Evolutionary conservation across 2,888 invertebrate species (phyloP).

Genomic region (Thera britannica): DNA sequence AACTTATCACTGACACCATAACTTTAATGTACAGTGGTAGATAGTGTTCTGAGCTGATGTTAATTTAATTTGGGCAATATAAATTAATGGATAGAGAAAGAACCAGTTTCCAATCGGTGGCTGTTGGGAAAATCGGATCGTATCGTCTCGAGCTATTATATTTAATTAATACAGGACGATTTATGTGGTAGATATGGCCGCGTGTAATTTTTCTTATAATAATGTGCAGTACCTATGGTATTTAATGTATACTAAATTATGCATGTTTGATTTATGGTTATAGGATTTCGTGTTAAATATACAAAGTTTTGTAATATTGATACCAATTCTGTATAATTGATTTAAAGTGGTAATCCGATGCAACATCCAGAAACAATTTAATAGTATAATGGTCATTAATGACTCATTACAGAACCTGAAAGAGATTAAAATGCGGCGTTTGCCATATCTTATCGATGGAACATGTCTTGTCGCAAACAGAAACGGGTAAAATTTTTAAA

Average conservation of each 20-base stretch:
- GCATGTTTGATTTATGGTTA: conserved; percentile 65
- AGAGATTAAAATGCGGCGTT: neutral
- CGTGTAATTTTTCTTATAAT: conserved; percentile 69
- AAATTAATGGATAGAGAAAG: conserved; percentile 66
- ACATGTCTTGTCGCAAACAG: neutral
- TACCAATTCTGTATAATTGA: conserved; percentile 22
- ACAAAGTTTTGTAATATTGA: conserved; percentile 23
- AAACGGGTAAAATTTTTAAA: neutral
- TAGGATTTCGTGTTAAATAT: conserved; percentile 48
- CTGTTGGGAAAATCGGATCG: conserved; percentile 62
- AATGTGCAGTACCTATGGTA: conserved; percentile 51
- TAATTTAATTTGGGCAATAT: conserved; percentile 76
- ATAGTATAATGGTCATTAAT: no score
- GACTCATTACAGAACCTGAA: neutral
- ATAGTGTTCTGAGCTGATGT: conserved; percentile 68
- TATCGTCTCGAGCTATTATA: conserved; percentile 69
- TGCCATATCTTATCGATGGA: neutral
- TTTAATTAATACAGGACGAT: conserved; percentile 77
- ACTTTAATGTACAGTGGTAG: conserved; percentile 61
- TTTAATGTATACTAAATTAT: conserved; percentile 57
- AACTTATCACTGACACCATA: conserved; percentile 52
- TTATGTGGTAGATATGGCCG: conserved; percentile 65
- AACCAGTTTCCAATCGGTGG: conserved; percentile 69
- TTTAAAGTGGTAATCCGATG: neutral
- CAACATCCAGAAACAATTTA: neutral